Conservation (phyloP, 2,113 vertebrate species). For the Heterotilapia buettikoferi region DNA sequence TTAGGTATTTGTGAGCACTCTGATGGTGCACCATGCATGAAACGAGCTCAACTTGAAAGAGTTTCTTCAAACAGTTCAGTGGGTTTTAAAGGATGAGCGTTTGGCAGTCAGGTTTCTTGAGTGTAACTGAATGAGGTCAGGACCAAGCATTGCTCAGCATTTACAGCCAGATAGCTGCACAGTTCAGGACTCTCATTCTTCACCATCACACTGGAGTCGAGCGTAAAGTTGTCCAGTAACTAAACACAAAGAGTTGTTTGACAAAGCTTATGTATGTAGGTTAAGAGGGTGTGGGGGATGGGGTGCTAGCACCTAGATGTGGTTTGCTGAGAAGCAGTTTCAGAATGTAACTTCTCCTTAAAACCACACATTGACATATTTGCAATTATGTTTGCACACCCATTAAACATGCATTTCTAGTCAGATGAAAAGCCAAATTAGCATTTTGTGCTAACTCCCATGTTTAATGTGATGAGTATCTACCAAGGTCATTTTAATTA, state of each 20-base stretch:
- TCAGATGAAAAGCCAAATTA: not conserved
- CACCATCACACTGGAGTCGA: not conserved
- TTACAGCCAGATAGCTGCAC: not conserved
- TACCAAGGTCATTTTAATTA: not conserved
- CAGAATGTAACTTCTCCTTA: not conserved
- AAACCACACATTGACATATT: not conserved
- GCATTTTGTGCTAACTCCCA: not conserved
- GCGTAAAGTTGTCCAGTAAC: not conserved
- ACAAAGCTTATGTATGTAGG: not conserved
- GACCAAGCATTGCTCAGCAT: not conserved
- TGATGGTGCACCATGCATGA: not conserved
- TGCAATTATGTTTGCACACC: not conserved
- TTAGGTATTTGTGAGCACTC: not conserved
- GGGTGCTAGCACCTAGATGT: not conserved
- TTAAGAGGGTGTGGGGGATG: not conserved
- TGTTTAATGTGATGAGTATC: not conserved
- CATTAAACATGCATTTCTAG: not conserved
- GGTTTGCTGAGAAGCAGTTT: not conserved
- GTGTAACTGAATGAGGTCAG: not conserved
- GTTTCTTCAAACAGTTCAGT: conserved; percentile 6
- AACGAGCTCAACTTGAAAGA: not conserved
- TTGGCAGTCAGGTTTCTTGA: not conserved
- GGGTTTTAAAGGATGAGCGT: not conserved
- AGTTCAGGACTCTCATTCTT: not conserved
- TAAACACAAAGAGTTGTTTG: not conserved